Evolutionary conservation across 2,888 invertebrate species (phyloP).

Genomic region (Octonoba sinensis): DNA sequence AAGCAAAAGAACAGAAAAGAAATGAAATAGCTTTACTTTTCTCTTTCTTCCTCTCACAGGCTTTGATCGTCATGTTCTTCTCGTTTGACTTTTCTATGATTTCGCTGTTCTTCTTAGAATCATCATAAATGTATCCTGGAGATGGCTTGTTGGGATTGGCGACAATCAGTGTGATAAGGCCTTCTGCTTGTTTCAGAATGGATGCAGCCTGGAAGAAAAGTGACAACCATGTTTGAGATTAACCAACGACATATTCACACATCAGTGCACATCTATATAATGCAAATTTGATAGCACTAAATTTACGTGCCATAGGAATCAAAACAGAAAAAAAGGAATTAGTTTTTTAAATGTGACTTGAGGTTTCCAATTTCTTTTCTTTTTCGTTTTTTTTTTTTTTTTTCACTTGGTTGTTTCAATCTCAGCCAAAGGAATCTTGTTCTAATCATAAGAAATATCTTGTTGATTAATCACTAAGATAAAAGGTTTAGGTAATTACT

Average conservation of each 20-base stretch:
- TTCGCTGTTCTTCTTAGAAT: conserved; percentile 71
- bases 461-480: no score
- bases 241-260: no score
- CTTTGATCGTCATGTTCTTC: conserved; percentile 68
- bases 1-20: no score
- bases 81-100: conserved; percentile 58
- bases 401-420: no score
- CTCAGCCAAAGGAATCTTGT: no score
- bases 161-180: conserved; percentile 83
- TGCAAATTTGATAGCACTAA: not conserved
- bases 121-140: conserved; percentile 70
- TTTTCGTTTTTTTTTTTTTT: no score
- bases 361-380: no score
- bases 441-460: no score
- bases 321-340: no score
- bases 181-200: conserved; percentile 85
- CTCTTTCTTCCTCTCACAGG: conserved; percentile 69
- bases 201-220: conserved; percentile 79
- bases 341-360: no score
- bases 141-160: conserved; percentile 86
- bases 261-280: no score
- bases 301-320: not conserved
- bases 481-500: no score
- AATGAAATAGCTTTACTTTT: conserved; percentile 70
- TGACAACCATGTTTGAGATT: not conserved